A percentile compares a stretch with the other conserved stretches of the same genome.
These are phyloP conservation scores for Graptemys geographica DNA, from an alignment of 2,797 vertebrate species.

Conservation along the genomic window DNA sequence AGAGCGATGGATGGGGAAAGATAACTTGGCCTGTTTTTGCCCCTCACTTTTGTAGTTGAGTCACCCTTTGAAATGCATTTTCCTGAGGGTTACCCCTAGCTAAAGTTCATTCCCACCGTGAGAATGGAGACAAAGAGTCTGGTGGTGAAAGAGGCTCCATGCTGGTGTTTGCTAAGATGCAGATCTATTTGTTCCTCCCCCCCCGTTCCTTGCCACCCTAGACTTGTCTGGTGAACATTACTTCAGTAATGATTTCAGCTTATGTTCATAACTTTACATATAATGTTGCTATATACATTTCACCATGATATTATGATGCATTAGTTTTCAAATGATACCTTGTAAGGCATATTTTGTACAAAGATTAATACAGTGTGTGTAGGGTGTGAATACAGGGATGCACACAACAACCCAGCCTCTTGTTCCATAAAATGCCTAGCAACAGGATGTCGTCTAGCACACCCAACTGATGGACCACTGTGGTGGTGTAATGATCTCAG, in stretches of 20 bases:
- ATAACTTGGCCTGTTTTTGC: background rate
- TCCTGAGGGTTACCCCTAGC: background rate
- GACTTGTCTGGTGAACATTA: background rate
- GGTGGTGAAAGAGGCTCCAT: background rate
- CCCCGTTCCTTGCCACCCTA: background rate
- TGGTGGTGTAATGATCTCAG: background rate
- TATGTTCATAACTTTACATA: background rate
- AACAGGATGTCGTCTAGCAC: background rate
- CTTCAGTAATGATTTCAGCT: background rate
- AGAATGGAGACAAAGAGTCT: background rate
- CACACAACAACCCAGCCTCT: fast-evolving
- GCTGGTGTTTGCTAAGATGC: background rate
- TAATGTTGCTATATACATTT: background rate
- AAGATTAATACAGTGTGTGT: too few species aligned
- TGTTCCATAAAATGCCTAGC: background rate
- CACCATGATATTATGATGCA: background rate
- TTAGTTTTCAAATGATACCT: too few species aligned
- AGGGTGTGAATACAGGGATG: too few species aligned
- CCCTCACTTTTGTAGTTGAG: background rate
- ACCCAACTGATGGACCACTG: background rate
- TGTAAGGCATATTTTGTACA: too few species aligned
- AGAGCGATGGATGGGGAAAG: background rate
- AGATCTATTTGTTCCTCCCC: background rate
- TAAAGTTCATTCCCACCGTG: background rate
- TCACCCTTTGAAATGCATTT: background rate